Percentiles rank a stretch among this genome's conserved stretches.
phyloP scores from a whole-genome alignment of 2,113 vertebrate genomes.

The Cathartes aura region DNA sequence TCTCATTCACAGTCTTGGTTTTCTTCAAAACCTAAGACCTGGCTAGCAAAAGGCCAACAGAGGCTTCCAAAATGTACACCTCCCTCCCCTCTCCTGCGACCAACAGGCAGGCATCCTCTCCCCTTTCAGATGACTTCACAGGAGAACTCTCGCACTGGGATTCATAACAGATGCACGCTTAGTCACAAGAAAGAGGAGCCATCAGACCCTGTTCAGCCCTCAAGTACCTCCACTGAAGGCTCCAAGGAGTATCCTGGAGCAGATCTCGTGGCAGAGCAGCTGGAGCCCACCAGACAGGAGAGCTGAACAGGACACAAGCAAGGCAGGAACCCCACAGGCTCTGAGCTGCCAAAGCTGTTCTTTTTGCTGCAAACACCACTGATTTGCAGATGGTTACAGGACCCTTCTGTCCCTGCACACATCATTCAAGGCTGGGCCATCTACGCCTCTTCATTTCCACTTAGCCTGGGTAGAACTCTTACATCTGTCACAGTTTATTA shows the following conservation, averaged over 20 bases:
- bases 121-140: neutral
- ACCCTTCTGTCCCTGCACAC: neutral
- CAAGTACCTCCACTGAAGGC: neutral
- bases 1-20: neutral
- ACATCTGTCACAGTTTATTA: neutral
- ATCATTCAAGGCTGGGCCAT: neutral
- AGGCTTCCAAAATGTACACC: rapidly evolving
- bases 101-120: neutral
- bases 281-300: neutral
- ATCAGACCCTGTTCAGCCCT: neutral
- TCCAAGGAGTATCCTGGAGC: neutral
- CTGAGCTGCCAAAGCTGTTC: neutral
- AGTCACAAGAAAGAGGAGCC: neutral
- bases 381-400: neutral
- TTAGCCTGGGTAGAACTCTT: neutral
- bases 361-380: neutral
- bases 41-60: neutral
- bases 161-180: rapidly evolving
- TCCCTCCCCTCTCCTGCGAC: neutral
- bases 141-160: neutral
- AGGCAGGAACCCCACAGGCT: neutral
- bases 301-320: neutral
- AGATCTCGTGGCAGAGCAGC: neutral
- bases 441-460: neutral
- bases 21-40: neutral